Evolutionary conservation across 2,797 vertebrate genomes (phyloP), one percentile per base, ranked within the genome.

Genomic region (Lutjanus campechanus): DNA sequence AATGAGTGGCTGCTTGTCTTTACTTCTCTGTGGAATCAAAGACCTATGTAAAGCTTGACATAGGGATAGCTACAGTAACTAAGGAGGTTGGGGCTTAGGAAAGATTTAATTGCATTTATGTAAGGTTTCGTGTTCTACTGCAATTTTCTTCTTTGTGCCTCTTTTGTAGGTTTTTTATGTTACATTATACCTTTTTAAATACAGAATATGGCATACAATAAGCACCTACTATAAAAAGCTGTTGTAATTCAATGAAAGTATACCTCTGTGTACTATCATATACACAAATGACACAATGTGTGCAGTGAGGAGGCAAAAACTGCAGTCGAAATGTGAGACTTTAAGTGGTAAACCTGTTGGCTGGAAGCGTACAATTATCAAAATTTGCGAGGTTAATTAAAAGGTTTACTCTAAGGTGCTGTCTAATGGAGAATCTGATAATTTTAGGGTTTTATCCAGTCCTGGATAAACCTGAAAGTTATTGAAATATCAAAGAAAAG

Each of bases 401-500:
- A 65, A 62, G 41, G n/a, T 74, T 49, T 65, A n/a, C 58, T 73
- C 55, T 65, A 60, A 50, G 3, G 4, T 44, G 6, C 2, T 20
- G 11, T 36, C 8, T 65, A 36, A 41, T 6, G 7, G 7, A 75
- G 44, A 69, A 40, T 13, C 36, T 22, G 46, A 82, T 84, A 5
- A 81, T 77, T 74, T 36, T 11, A 73, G 17, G 67, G 51, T 69
- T 90, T 85, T 43, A 73, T 73, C 22, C 22, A 0, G 60, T 69
- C 63, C n/a, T n/a, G n/a, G 67, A n/a, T 78, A 70, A 79, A 85
- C 76, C 73, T 71, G 56, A 83, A 81, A 79, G 53, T 85, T 66
- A 63, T 22, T 62, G 79, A 56, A 68, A 73, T 77, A 86, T 86
- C 70, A 91, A 91, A 90, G 85, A 64, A 79, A 46, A 66, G 50